Evolutionary conservation across 2,888 invertebrate species (phyloP), one percentile per base, ranked within the genome.

Genomic region (Nectonema munidae): DNA sequence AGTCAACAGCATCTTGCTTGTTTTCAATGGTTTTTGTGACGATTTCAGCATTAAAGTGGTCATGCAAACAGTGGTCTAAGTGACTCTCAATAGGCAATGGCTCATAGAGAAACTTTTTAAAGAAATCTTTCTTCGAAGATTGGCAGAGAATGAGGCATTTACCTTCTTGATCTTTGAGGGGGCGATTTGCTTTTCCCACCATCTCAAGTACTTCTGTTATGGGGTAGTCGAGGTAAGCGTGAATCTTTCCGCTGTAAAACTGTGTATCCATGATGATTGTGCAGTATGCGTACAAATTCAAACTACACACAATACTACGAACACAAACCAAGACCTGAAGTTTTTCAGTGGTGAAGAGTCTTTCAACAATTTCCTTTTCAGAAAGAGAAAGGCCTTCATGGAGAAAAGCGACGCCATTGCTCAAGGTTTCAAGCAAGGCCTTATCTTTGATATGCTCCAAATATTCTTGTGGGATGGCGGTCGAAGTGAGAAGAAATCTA

Each of bases 21-120:
- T 95, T 95, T 59, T 95, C 95, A 47, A 99, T 81, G 0, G 89
- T 95, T 57, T 89, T 89, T 0, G 95, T 95, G 1, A 99, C 89
- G 40, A 99, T 83, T 60, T 99, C 95, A 0, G 95, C 95, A 59
- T 95, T 99, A 55, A 99, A 81, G 57, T 99, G 95, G 59, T 99
- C 95, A 55, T 95, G 89, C 2, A 99, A 64, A 43, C 79, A 67
- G 50, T 89, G 89, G 61, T 99, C 89, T 47, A 99, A 60, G 56
- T 95, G 89, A 45, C 83, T 86, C 66, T 69, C 89, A 1, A 89
- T 70, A 1, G 89, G 89, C 40, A 95, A 55, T 1, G 86, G 81
- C 53, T 95, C 89, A 52, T 77, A 81, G 37, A 95, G 61, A 54
- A 99, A 76, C 54, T 95, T 95, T 52, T 83, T 79, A 60, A 79